Conservation (phyloP, 1,140 invertebrate genomes). For the Drosophila mayri region DNA sequence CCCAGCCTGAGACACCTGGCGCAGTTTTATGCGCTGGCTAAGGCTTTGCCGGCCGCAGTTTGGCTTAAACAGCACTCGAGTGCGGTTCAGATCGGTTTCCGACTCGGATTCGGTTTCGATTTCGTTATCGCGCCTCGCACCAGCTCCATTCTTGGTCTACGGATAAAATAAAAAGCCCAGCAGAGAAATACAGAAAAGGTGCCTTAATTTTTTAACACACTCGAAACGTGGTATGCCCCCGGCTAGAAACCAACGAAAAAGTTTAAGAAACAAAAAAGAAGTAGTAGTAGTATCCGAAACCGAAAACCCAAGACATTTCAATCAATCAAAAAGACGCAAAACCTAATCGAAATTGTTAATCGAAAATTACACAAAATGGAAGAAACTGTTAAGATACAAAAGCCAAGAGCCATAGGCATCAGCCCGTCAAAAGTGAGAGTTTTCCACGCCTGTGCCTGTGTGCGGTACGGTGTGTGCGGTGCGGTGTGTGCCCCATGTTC, state of each 20-base stretch:
- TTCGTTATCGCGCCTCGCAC: slow-evolving; percentile 33
- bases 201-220: slow-evolving; percentile 65
- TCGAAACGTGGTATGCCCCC: slow-evolving; percentile 26
- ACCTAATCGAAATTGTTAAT: slow-evolving; percentile 65
- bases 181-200: slow-evolving; percentile 57
- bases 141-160: slow-evolving; percentile 13
- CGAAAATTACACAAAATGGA: slow-evolving; percentile 44
- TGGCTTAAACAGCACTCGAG: slow-evolving; percentile 74
- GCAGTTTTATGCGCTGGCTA: slow-evolving; percentile 72
- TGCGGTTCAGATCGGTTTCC: slow-evolving; percentile 65
- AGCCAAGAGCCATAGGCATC: slow-evolving; percentile 18
- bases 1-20: slow-evolving; percentile 44
- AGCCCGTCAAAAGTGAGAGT: slow-evolving; percentile 76
- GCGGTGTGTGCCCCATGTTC: slow-evolving; percentile 32
- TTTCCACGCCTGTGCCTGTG: slow-evolving; percentile 65
- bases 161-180: slow-evolving; percentile 5
- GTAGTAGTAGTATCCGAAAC: slow-evolving; percentile 22
- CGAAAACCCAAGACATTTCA: slow-evolving; percentile 38
- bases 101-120: slow-evolving; percentile 53
- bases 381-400: slow-evolving; percentile 53
- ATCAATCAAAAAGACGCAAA: slow-evolving; percentile 73
- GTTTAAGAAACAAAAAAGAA: slow-evolving; percentile 11
- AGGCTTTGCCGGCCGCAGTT: slow-evolving; percentile 77
- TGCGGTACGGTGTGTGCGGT: slow-evolving; percentile 3
- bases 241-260: slow-evolving; percentile 26